Evolutionary conservation across 1,140 invertebrate species (phyloP).

Genomic region (Fopius arisanus): DNA sequence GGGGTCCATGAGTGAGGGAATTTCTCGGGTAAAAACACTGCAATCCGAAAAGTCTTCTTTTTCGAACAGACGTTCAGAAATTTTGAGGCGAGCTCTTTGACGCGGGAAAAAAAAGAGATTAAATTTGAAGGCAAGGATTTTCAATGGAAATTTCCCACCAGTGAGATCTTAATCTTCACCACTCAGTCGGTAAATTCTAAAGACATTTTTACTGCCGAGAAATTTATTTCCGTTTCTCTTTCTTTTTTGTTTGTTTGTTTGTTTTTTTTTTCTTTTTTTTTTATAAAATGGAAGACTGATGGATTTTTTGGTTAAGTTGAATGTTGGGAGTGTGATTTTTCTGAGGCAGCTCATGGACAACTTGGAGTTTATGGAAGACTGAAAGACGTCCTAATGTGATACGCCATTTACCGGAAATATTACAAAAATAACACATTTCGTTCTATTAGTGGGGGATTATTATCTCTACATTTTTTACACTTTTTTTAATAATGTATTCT

Average conservation of each 20-base stretch:
- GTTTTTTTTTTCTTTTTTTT: not conserved
- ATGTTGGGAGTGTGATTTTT: not conserved
- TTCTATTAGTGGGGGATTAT: not conserved
- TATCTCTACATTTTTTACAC: not conserved
- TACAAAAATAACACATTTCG: not conserved
- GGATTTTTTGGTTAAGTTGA: slow-evolving; percentile 4
- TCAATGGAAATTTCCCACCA: not conserved
- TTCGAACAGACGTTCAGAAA: too few relatives aligned
- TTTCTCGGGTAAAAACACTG: too few relatives aligned
- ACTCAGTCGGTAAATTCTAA: not conserved
- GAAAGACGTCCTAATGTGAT: slow-evolving; percentile 18
- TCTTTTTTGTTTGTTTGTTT: not conserved
- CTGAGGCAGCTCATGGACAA: slow-evolving; percentile 21
- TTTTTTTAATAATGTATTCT: not conserved
- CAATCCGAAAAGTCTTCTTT: too few relatives aligned
- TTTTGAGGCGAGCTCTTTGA: too few relatives aligned
- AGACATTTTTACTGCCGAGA: not conserved
- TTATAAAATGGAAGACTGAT: slow-evolving; percentile 15
- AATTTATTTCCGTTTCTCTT: too few relatives aligned
- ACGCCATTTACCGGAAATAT: slow-evolving; percentile 17
- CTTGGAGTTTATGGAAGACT: slow-evolving; percentile 13
- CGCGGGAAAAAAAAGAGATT: too few relatives aligned
- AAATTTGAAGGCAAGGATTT: too few relatives aligned
- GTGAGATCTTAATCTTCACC: not conserved
- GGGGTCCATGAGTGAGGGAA: not conserved